phyloP scores from a whole-genome alignment of 2,888 invertebrate species.

The Oegoconia quadripuncta region DNA sequence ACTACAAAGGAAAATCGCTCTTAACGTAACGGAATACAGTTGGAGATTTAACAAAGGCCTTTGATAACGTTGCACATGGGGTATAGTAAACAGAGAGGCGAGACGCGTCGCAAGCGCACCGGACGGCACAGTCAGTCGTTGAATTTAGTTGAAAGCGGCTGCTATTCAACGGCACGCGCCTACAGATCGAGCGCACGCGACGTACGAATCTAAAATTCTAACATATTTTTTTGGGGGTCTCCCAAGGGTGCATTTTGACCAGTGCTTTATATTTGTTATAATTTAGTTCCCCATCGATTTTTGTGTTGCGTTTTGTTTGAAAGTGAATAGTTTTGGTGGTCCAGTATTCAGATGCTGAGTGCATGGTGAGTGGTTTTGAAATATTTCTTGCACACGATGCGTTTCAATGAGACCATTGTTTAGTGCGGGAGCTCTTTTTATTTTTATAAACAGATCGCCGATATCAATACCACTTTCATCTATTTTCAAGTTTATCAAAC shows the following conservation, averaged over 20 bases:
- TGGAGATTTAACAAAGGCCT: slow-evolving; percentile 34
- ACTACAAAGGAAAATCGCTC: slow-evolving; percentile 21
- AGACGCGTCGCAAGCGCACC: slow-evolving; percentile 49
- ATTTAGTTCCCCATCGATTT: slow-evolving; percentile 26
- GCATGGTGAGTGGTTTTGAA: slow-evolving; percentile 69
- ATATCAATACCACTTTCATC: slow-evolving; percentile 58
- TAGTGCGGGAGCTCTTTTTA: slow-evolving; percentile 41
- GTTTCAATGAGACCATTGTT: slow-evolving; percentile 69
- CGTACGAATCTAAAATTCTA: slow-evolving; percentile 44
- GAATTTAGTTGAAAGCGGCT: slow-evolving; percentile 54
- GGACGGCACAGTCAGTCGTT: slow-evolving; percentile 45
- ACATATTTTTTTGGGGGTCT: slow-evolving; percentile 48
- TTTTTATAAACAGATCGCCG: slow-evolving; percentile 42
- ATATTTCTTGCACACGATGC: slow-evolving; percentile 38
- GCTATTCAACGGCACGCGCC: slow-evolving; percentile 58
- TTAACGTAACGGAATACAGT: slow-evolving; percentile 24
- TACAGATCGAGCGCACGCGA: slow-evolving; percentile 46
- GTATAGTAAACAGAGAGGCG: slow-evolving; percentile 64
- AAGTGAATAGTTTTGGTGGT: slow-evolving; percentile 46
- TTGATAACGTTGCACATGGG: slow-evolving; percentile 64
- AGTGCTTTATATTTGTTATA: slow-evolving; percentile 44
- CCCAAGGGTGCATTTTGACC: slow-evolving; percentile 51
- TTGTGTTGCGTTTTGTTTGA: slow-evolving; percentile 1
- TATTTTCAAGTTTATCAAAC: slow-evolving; percentile 51
- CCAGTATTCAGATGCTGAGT: slow-evolving; percentile 58